Base-by-base conservation (phyloP, 2,113 vertebrate genomes). In the Podilymbus podiceps region DNA sequence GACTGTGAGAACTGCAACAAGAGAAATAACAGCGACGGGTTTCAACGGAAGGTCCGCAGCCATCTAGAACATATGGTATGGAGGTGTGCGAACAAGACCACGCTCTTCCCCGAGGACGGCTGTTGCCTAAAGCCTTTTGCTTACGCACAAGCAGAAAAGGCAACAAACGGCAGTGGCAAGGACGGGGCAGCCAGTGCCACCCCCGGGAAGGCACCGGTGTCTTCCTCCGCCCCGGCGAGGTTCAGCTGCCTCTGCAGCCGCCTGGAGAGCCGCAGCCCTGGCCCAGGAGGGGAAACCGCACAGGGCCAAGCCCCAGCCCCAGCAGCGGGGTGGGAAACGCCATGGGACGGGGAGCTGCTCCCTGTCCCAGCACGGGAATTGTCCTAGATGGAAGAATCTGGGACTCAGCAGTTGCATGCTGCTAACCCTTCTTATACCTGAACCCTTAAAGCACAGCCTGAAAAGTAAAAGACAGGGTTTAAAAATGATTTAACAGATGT, bases 361-460 rank as follows among this genome's bases (percentile, higher is more conserved):
- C 59, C 50, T 2, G 5, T 1, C 28, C 40, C 11, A 1, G 22
- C 2, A 0, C 1, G 9, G 38, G 42, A 16, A n/a, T 1, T 15
- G 11, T 16, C 59, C 2, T 1, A 9, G 22, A 4, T 3, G 15
- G 58, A 16, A 31, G 15, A 44, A 19, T 5, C 18, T 9, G 44
- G 27, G 42, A 17, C 13, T 10, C 24, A 4, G 46, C 8, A 6
- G 30, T 5, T 38, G 15, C 24, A 7, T 3, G 9, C 74, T 66
- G 50, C 64, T 21, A 8, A 20, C 15, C 0, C 28, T 18, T 21
- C 52, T 47, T 7, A 1, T 7, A 17, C 4, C 66, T 33, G 4
- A 16, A 12, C 22, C 4, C 28, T 5, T 23, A 13, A 63, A 77
- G 19, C 4, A 27, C 15, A 27, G 14, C 35, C 27, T 16, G 15